phyloP scores from a whole-genome alignment of 2,797 vertebrate genomes.

The Sebastes trivittatus region DNA sequence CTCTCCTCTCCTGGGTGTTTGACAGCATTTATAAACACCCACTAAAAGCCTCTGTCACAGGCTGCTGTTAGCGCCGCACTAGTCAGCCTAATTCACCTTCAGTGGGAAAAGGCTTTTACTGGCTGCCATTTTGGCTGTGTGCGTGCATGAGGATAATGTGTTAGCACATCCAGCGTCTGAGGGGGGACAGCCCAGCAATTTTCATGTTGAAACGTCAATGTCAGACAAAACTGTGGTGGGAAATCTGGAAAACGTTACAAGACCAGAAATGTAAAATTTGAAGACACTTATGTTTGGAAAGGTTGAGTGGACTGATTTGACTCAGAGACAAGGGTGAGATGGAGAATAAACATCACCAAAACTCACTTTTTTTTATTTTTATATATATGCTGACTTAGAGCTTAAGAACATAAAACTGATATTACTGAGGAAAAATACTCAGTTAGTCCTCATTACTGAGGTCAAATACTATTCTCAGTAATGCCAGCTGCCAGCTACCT shows the following conservation, averaged over 20 bases:
- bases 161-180: constrained; percentile 10
- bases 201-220: constrained; percentile 17
- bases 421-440: too few relatives aligned
- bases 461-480: too few relatives aligned
- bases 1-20: constrained; percentile 37
- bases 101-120: constrained; percentile 50
- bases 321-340: not conserved
- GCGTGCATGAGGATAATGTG: constrained; percentile 30
- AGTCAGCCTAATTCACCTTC: constrained; percentile 54
- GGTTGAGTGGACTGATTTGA: not conserved
- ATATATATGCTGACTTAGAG: too few relatives aligned
- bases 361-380: not conserved
- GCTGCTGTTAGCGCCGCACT: constrained; percentile 13
- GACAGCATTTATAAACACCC: constrained; percentile 59
- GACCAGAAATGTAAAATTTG: constrained; percentile 1
- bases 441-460: too few relatives aligned
- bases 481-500: too few relatives aligned
- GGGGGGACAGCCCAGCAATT: constrained; percentile 7
- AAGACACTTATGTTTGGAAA: not conserved
- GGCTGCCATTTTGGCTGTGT: constrained; percentile 37
- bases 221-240: constrained; percentile 16
- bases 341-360: not conserved
- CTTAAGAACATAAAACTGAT: too few relatives aligned
- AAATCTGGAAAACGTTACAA: constrained; percentile 18
- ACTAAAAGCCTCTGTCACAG: constrained; percentile 59